These are phyloP conservation scores for Odontothrips loti DNA, from an alignment of 2,888 invertebrate species.

Conservation along the genomic window DNA sequence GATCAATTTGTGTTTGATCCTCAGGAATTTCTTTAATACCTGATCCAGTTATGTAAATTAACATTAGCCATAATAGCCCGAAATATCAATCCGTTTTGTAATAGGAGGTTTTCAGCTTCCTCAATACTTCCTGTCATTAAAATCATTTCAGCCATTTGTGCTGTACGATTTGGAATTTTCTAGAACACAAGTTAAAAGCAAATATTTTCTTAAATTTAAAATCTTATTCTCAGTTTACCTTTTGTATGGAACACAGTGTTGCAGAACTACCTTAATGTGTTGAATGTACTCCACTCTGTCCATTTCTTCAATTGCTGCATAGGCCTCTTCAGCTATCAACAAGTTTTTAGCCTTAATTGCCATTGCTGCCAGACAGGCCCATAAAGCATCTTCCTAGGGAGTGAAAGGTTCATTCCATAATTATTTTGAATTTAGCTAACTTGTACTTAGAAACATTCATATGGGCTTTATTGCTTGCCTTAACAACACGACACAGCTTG, in stretches of 20 bases:
- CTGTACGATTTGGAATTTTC: conserved; percentile 52
- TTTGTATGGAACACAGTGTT: neutral
- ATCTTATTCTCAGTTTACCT: neutral
- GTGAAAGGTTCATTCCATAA: neutral
- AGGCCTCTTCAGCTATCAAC: conserved; percentile 90
- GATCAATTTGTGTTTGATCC: conserved; percentile 12
- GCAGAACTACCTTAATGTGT: conserved; percentile 61
- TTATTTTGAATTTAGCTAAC: too few species aligned
- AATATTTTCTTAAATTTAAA: conserved; percentile 24
- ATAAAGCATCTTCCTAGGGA: conserved; percentile 53
- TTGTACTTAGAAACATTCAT: conserved; percentile 23
- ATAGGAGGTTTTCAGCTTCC: conserved; percentile 66
- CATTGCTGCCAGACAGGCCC: conserved; percentile 92
- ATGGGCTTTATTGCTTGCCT: conserved; percentile 46
- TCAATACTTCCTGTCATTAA: conserved; percentile 62
- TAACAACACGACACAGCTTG: conserved; percentile 67
- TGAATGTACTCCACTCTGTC: conserved; percentile 84
- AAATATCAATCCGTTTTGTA: conserved; percentile 63
- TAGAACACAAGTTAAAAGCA: conserved; percentile 40
- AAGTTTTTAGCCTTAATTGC: conserved; percentile 82
- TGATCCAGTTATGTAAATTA: conserved; percentile 68
- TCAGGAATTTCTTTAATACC: conserved; percentile 48
- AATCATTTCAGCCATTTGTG: conserved; percentile 63
- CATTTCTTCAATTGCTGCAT: conserved; percentile 80
- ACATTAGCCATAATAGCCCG: conserved; percentile 69